Evolutionary conservation across 2,113 vertebrate genomes (phyloP), one percentile per base, ranked within the genome.

Genomic region (Apeltes quadracus): DNA sequence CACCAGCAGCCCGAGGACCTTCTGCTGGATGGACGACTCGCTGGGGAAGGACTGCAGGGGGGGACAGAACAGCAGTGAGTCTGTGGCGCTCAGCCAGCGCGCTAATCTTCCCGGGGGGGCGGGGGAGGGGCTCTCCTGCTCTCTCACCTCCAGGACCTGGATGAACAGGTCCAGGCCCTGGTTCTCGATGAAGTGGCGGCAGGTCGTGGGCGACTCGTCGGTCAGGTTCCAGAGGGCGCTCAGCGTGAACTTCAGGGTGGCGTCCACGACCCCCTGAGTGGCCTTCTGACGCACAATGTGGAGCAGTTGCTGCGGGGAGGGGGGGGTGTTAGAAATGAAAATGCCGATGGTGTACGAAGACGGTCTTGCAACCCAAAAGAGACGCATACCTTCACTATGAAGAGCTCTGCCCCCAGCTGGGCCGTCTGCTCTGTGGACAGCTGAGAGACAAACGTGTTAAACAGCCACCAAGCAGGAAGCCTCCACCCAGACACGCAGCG

Each of bases 181-280:
- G 89, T 99, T 98, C 93, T 99, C 97, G 57, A 99, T 99, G 83
- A 99, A 99, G 92, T 99, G 97, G 75, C 96, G 94, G 90, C 98
- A 99, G 0, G 98, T 99, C 53, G 98, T 98, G n/a, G 98, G 98
- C 5, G 98, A 99, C 88, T 99, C 98, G 76, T 99, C 98, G 0
- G 98, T 99, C 72, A 99, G 95, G 90, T 99, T 99, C 98, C 98
- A 99, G 78, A 99, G 96, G 3, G 98, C 98, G 3, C 97, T 99
- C 88, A 99, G 43, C 2, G 98, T 99, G 89, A 99, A 99, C 84
- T 99, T 99, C 69, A 99, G 94, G 2, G 97, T 99, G 78, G 98
- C 98, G 51, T 99, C 98, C 89, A 98, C 97, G 20, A 95, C 92
- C 70, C 94, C 96, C 91, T 97, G 97, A 81, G 93, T 95, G 0